phyloP scores from a whole-genome alignment of 2,888 invertebrate genomes.

The Drosophila neonasuta region DNA sequence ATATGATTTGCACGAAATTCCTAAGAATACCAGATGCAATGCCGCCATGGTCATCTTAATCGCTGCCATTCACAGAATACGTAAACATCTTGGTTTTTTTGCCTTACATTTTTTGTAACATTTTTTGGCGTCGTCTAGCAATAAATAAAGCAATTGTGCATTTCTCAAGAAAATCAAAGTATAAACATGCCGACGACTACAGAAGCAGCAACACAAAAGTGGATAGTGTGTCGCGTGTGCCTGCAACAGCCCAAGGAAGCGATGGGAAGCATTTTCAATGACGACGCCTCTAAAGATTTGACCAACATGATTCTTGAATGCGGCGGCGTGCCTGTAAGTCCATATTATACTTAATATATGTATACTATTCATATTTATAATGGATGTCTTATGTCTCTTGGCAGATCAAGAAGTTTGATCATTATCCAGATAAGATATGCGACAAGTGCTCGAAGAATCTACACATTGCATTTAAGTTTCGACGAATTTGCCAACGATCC shows the following conservation, averaged over 20 bases:
- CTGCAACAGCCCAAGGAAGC: constrained; percentile 76
- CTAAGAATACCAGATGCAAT: constrained; percentile 16
- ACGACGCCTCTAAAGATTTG: constrained; percentile 74
- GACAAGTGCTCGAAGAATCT: constrained; percentile 71
- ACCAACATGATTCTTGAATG: constrained; percentile 79
- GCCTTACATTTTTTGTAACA: constrained; percentile 37
- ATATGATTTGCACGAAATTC: neutral
- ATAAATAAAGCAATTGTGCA: constrained; percentile 31
- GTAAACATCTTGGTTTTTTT: constrained; percentile 56
- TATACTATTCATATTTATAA: neutral
- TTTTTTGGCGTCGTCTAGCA: constrained; percentile 49
- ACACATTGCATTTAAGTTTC: constrained; percentile 74
- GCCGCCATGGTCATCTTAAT: constrained; percentile 34
- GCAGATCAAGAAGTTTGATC: constrained; percentile 78
- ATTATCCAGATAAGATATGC: constrained; percentile 79
- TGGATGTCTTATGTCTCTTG: neutral
- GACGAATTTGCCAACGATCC: constrained; percentile 75
- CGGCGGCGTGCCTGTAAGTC: constrained; percentile 79
- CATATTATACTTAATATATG: neutral
- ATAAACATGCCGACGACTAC: constrained; percentile 51
- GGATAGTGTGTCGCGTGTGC: constrained; percentile 79
- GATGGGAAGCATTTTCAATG: constrained; percentile 77
- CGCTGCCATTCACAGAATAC: constrained; percentile 51
- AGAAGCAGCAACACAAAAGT: constrained; percentile 67
- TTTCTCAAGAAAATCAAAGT: constrained; percentile 6